Percentiles rank a stretch among this genome's conserved stretches.
These are phyloP conservation scores for Clostera curtula DNA, from an alignment of 2,888 invertebrate species.

Conservation along the genomic window DNA sequence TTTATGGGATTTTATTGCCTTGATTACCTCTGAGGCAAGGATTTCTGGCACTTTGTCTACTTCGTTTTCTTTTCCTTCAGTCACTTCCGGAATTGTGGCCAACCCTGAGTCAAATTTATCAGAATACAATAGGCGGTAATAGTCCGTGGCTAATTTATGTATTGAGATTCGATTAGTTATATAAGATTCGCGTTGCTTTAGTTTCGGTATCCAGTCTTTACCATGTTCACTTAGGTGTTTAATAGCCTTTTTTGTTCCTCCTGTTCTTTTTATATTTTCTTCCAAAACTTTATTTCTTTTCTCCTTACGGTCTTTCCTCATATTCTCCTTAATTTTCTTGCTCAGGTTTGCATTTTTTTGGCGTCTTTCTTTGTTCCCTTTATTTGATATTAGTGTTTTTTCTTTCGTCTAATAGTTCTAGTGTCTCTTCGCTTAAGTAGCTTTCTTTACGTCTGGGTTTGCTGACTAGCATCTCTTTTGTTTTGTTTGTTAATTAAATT, in stretches of 20 bases:
- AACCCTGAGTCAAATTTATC: conserved; percentile 3
- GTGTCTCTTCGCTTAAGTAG: too few species aligned
- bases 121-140: too few species aligned
- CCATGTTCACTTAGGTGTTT: neutral
- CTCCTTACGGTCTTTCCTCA: neutral
- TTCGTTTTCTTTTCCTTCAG: conserved; percentile 4
- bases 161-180: neutral
- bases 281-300: neutral
- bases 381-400: too few species aligned
- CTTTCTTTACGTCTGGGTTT: neutral
- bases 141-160: too few species aligned
- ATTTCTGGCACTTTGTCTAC: conserved; percentile 4
- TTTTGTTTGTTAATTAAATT: too few species aligned
- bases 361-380: too few species aligned
- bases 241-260: neutral
- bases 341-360: neutral
- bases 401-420: too few species aligned
- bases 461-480: neutral
- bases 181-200: neutral
- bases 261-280: conserved; percentile 1
- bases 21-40: too few species aligned
- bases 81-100: too few species aligned
- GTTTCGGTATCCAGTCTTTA: neutral
- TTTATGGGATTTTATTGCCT: too few species aligned
- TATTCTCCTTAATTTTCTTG: too few species aligned